Base-by-base conservation (phyloP, 2,113 vertebrate species). In the Parus major region DNA sequence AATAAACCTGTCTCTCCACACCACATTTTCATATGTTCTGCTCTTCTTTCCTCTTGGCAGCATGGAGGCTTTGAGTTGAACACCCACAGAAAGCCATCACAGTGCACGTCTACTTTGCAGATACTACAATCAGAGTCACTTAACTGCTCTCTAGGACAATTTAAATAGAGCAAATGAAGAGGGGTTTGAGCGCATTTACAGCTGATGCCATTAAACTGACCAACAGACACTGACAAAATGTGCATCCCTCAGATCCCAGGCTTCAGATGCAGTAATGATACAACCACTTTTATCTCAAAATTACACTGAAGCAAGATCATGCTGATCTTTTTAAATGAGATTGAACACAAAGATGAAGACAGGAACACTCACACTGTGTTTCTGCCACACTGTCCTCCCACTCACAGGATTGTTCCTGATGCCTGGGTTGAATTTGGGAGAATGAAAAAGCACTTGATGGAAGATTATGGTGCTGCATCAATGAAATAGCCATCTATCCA, bases 11-110 rank as follows among this genome's bases (percentile, higher is more conserved):
- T 96, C 95, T 96, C 64, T 88, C 86, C 42, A 17, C 77, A 95
- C 94, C 95, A 93, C 55, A 85, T 95, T 97, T 97, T 96, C 95
- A 75, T 92, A 93, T 29, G 31, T 89, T 96, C 97, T 97, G 95
- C 66, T 94, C 90, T 83, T 92, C 97, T 97, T 92, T 98, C 98
- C 98, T 98, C 90, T 97, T 97, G 92, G 97, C 89, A 94, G 94
- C 90, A 79, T 8, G 76, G 60, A 91, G 84, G 72, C 80, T 96
- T 76, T 53, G 79, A 94, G 91, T 57, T 57, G 70, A 96, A 95
- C 59, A 94, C 57, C 82, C 53, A 53, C 76, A 69, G 78, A 86
- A 97, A 96, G 84, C 9, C 15, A 36, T 82, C 91, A 93, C 42
- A 92, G 65, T 22, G 68, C 82, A 66, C 15, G 42, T 63, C 77